A percentile compares a stretch with the other conserved stretches of the same genome.
Conservation (phyloP, 2,888 invertebrate species). For the Candidula unifasciata region DNA sequence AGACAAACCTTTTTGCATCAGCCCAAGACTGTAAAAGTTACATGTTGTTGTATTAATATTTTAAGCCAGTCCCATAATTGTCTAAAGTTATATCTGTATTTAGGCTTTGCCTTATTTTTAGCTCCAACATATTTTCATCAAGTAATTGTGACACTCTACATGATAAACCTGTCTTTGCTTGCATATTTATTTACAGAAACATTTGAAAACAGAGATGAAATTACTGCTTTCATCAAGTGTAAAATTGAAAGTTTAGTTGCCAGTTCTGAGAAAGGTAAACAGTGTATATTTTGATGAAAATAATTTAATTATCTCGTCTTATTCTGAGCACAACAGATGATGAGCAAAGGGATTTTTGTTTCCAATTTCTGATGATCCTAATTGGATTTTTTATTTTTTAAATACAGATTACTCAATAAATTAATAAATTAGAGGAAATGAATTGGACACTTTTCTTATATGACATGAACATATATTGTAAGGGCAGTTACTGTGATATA, state of each 20-base stretch:
- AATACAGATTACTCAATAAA: too few species aligned
- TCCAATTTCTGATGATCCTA: too few species aligned
- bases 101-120: not conserved
- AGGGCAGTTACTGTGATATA: too few species aligned
- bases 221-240: constrained; percentile 95
- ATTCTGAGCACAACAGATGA: not conserved
- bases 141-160: not conserved
- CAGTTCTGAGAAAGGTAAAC: constrained; percentile 78
- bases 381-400: too few species aligned
- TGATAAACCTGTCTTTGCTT: not conserved
- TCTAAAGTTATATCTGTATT: not conserved
- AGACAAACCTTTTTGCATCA: too few species aligned
- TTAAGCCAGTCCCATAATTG: too few species aligned
- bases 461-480: too few species aligned
- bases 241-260: constrained; percentile 97
- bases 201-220: constrained; percentile 95
- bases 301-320: not conserved
- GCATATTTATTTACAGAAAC: constrained; percentile 77
- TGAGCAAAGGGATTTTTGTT: not conserved
- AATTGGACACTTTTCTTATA: too few species aligned
- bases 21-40: too few species aligned
- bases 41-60: too few species aligned
- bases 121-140: not conserved
- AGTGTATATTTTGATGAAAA: constrained; percentile 58
- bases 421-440: too few species aligned